These are phyloP conservation scores for Leptoteleia sp. DNA, from an alignment of 1,140 invertebrate species.

Conservation along the genomic window DNA sequence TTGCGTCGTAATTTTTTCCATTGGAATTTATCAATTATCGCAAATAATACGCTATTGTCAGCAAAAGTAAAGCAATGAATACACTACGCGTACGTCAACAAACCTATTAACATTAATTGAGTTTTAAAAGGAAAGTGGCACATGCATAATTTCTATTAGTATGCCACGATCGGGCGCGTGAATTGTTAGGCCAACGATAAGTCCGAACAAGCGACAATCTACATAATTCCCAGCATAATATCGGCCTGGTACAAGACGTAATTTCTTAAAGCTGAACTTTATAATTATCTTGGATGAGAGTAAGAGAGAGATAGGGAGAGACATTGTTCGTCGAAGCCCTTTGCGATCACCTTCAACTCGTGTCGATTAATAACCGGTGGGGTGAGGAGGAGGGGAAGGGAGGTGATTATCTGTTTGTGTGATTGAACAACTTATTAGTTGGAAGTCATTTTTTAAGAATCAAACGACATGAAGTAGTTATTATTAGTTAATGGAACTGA, in stretches of 20 bases:
- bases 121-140: constrained; percentile 36
- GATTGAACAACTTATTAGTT: constrained; percentile 19
- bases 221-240: constrained; percentile 9
- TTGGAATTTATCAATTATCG: not conserved
- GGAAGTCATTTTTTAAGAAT: constrained; percentile 18
- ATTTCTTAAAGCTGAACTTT: constrained; percentile 27
- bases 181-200: constrained; percentile 24
- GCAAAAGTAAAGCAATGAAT: constrained; percentile 11
- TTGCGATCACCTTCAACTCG: constrained; percentile 30
- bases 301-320: too few species aligned
- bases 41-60: constrained; percentile 7
- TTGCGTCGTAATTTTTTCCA: not conserved
- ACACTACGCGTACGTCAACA: constrained; percentile 16
- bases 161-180: constrained; percentile 5
- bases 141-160: constrained; percentile 20
- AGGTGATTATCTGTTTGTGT: constrained; percentile 16
- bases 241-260: not conserved
- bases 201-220: constrained; percentile 17
- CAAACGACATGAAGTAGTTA: constrained; percentile 4
- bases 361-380: constrained; percentile 24
- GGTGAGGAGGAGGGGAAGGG: too few species aligned
- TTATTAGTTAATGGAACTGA: constrained; percentile 11
- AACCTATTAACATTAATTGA: constrained; percentile 32
- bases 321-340: constrained; percentile 36
- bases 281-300: constrained; percentile 32